Base-by-base conservation (phyloP, 2,888 invertebrate genomes). In the Oscheius sp. region DNA sequence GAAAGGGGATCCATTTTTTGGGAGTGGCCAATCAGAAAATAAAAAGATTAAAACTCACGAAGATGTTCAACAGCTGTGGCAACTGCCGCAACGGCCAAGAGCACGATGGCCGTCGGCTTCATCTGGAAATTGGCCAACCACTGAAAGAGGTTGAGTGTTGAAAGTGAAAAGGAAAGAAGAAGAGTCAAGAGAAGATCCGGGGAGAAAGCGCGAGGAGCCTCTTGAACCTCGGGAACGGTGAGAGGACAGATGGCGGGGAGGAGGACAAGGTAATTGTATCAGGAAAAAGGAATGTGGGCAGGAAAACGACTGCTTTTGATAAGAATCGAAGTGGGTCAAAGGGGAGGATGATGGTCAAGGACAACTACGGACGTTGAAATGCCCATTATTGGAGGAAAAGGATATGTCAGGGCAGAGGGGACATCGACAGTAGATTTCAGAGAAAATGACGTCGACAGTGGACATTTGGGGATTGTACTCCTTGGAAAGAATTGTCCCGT, bases 281-380 rank as follows among this genome's bases (percentile, higher is more conserved):
- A 25, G 21, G 12, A 53, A 16, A 53, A 18, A 25, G 21, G 53
- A 23, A 21, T n/a, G n/a, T n/a, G n/a, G n/a, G n/a, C n/a, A 13
- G 49, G 58, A 58, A 58, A 58, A 58, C 29, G 58, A 58, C 58
- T 58, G 55, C 21, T n/a, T n/a, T 35, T 61, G 61, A 61, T 61
- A 61, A 61, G 61, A 61, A 61, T 61, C 61, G 23, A 61, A 61
- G 61, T 61, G 61, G 61, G 61, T 61, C 61, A 61, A 61, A 61
- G 41, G 43, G n/a, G n/a, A n/a, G n/a, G n/a, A n/a, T n/a, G 23
- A 61, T 35, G 35, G 61, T 61, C 61, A 61, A 61, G 61, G 61
- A 41, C 61, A 61, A 61, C 41, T 61, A 29, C 27, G 58, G 25
- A 12, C 27, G 45, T 61, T 43, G 61, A 61, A 61, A 61, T 61